Base-by-base conservation (phyloP, 2,888 invertebrate species). In the Ptilodon capucinus region DNA sequence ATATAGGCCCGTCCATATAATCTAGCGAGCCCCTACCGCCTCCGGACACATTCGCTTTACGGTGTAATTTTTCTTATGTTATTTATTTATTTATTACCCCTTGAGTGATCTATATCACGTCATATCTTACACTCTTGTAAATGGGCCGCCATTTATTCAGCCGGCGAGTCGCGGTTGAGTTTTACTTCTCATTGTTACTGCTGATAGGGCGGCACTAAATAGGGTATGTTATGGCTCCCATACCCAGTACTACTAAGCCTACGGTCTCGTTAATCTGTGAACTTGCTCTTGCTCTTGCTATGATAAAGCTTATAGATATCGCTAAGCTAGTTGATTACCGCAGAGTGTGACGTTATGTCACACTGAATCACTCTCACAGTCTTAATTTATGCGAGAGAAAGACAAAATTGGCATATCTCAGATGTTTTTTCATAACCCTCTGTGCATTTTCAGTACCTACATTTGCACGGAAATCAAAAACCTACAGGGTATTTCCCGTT, bases 61-160 rank as follows among this genome's bases (percentile, higher is more conserved):
- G 88, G 84, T 84, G 91, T 90, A 90, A 91, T 91, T 90, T 90
- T 91, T 90, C 91, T 88, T 90, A 81, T 80, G 89, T 90, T 91
- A 90, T 90, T 91, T 91, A 91, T 91, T 90, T 91, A 91, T 91
- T 90, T 91, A 91, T 91, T 89, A 87, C 86, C 74, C 66, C 81
- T 83, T 89, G 89, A 90, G 90, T 90, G 91, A 91, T 91, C 89
- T 89, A 91, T 89, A 86, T 87, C 83, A 88, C 84, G 89, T 90
- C 91, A 91, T 90, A 90, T 89, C 90, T 90, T 89, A 89, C 88
- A 88, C 89, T 88, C 86, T 88, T 86, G 90, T 88, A 89, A 90
- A 90, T 89, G 90, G 86, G 69, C 76, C 71, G 78, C 86, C 67
- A 84, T 89, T 89, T 86, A 86, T 89, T 82, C 79, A 57, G 45